These are phyloP conservation scores for Malurus cyaneus DNA, from an alignment of 2,113 vertebrate genomes.

Conservation along the genomic window DNA sequence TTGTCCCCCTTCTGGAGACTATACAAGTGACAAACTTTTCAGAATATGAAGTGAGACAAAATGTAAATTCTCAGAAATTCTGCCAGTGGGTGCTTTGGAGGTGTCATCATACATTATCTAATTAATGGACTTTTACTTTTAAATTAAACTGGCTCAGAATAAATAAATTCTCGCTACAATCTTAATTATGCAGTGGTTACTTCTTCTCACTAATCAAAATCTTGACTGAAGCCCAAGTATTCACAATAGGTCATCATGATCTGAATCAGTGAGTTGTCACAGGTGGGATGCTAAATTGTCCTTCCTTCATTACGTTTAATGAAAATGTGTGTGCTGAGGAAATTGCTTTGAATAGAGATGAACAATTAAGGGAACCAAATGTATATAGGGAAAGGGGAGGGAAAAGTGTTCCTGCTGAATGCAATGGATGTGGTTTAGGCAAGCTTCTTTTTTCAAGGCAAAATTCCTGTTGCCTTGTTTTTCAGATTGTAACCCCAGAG, in stretches of 20 bases:
- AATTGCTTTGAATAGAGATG: slow-evolving; percentile 41
- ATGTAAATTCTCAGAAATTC: neutral
- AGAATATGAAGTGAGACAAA: neutral
- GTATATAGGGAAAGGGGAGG: neutral
- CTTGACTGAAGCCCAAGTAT: slow-evolving; percentile 41
- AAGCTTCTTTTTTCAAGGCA: slow-evolving; percentile 11
- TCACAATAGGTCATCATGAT: slow-evolving; percentile 53
- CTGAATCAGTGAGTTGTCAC: slow-evolving; percentile 54
- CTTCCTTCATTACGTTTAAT: slow-evolving; percentile 63
- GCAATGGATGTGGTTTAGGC: neutral
- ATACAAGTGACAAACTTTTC: neutral
- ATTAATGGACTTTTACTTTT: slow-evolving; percentile 30
- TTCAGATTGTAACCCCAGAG: neutral
- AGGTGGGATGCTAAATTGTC: slow-evolving; percentile 58
- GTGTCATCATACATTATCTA: slow-evolving; percentile 1
- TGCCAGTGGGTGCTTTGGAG: neutral
- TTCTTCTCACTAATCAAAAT: slow-evolving; percentile 56
- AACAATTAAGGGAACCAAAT: slow-evolving; percentile 19
- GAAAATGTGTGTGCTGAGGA: neutral
- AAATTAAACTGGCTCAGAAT: slow-evolving; percentile 30
- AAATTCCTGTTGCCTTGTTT: neutral
- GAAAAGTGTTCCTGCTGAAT: neutral
- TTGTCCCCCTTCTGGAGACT: neutral
- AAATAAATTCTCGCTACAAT: slow-evolving; percentile 20
- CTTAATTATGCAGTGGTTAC: slow-evolving; percentile 50